A percentile compares a stretch with the other conserved stretches of the same genome.
Evolutionary conservation across 2,113 vertebrate species (phyloP).

Genomic region (Poeciliopsis prolifica): DNA sequence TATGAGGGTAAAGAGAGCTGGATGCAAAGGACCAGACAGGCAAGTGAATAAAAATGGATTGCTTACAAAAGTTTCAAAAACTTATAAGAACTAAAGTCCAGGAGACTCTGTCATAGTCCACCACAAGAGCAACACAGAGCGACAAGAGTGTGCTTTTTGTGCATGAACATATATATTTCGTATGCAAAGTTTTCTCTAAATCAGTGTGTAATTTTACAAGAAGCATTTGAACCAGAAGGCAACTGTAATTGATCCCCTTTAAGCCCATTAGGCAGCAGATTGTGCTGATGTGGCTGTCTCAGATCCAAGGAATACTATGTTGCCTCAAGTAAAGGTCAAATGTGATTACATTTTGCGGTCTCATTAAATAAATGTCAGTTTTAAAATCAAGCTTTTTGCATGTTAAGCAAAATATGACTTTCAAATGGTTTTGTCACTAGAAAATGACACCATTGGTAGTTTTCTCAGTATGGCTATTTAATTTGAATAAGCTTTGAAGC

Average conservation of each 20-base stretch:
- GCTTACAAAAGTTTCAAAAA: no score
- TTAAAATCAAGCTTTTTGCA: slow-evolving; percentile 8
- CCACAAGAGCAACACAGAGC: no score
- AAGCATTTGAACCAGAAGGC: slow-evolving; percentile 22
- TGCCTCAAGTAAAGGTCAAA: slow-evolving; percentile 52
- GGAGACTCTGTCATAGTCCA: no score
- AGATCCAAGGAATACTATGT: slow-evolving; percentile 21
- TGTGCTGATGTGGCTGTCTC: slow-evolving; percentile 42
- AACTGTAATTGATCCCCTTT: slow-evolving; percentile 32
- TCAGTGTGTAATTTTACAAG: slow-evolving; percentile 28
- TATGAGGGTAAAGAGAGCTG: no score
- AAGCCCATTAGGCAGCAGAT: slow-evolving; percentile 36
- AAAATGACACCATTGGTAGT: slow-evolving; percentile 13
- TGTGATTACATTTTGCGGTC: slow-evolving; percentile 24
- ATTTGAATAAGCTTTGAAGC: not conserved
- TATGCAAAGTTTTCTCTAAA: not conserved
- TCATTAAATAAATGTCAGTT: slow-evolving; percentile 47
- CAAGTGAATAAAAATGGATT: no score
- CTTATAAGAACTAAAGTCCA: no score
- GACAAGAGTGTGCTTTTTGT: not conserved
- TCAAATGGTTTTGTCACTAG: slow-evolving; percentile 13
- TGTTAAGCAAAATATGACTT: slow-evolving; percentile 4
- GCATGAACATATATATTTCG: not conserved
- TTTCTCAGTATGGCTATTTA: not conserved
- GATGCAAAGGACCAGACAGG: no score